phyloP scores from a whole-genome alignment of 2,888 invertebrate genomes.

The Ennomos fuscantarius region DNA sequence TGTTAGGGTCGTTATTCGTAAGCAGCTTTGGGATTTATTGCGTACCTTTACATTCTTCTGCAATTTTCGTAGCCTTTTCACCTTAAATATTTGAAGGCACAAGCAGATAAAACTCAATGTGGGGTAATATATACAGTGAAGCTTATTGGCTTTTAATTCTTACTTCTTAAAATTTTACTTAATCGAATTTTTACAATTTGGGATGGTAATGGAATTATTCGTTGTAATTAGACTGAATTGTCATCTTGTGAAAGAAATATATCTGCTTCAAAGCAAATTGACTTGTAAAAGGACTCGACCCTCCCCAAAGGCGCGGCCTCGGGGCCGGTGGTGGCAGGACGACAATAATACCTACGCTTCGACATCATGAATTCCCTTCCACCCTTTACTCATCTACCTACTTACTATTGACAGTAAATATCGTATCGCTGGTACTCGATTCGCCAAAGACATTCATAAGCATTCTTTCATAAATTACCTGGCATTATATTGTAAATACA shows the following conservation, averaged over 20 bases:
- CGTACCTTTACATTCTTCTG: slow-evolving; percentile 26
- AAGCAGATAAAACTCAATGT: not conserved
- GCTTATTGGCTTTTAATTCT: not conserved
- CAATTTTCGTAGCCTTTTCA: slow-evolving; percentile 6
- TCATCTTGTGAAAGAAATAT: slow-evolving; percentile 25
- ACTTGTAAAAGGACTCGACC: slow-evolving; percentile 28
- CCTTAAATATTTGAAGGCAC: slow-evolving; percentile 6
- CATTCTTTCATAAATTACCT: slow-evolving; percentile 48
- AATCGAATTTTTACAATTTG: slow-evolving; percentile 16
- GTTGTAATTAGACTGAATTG: slow-evolving; percentile 24
- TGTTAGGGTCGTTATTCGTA: slow-evolving; percentile 39
- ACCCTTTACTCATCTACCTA: slow-evolving; percentile 31
- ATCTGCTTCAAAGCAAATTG: slow-evolving; percentile 29
- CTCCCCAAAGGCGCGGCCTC: slow-evolving; percentile 23
- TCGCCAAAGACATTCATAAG: slow-evolving; percentile 46
- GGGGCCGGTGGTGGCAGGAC: slow-evolving; percentile 18
- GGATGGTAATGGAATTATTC: slow-evolving; percentile 23
- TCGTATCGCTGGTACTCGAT: slow-evolving; percentile 35
- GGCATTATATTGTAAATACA: slow-evolving; percentile 55
- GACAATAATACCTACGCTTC: slow-evolving; percentile 25
- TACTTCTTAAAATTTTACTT: slow-evolving; percentile 10
- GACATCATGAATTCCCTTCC: slow-evolving; percentile 41
- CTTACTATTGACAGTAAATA: slow-evolving; percentile 48
- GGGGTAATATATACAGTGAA: slow-evolving; percentile 1
- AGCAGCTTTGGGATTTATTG: slow-evolving; percentile 32